Base-by-base conservation (phyloP, 1,140 invertebrate species). In the Antheraea mylitta region DNA sequence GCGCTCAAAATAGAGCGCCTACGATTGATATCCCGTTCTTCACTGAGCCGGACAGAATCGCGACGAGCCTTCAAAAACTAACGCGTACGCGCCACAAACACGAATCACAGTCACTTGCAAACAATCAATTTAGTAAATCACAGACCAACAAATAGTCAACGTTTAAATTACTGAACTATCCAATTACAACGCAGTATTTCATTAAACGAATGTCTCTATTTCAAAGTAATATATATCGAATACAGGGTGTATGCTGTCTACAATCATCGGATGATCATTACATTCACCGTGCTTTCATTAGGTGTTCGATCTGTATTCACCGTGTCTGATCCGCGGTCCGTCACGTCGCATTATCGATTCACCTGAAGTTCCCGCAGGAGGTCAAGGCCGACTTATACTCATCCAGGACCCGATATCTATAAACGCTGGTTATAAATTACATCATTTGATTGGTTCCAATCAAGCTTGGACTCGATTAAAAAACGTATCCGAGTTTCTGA, bases 401-500 rank as follows among this genome's bases (percentile, higher is more conserved):
- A 67, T 63, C 74, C 73, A 78, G 71, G 71, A 77, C 71, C 74
- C 63, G 73, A 73, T 69, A 71, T 70, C 66, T 69, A 74, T 74
- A 74, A 78, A 77, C 73, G 77, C 73, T 65, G 82, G 70, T 79
- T 73, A 82, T 90, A 90, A 90, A 90, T 80, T 82, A 88, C 77
- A 83, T 83, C 79, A 81, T 85, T 84, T 86, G 80, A 90, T 90
- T 88, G 83, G 82, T 88, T 87, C 87, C 83, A 87, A 90, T 87
- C 86, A 88, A 82, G 60, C 70, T 83, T 78, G 79, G 79, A 80
- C 73, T 79, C 80, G 78, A 83, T 88, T 86, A 85, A 88, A 87
- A 81, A 82, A 77, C 75, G 70, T 70, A 74, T 67, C 66, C 66
- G 72, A 37, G 18, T 70, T 68, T 72, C 75, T 71, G 69, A 72